A percentile compares a stretch with the other conserved stretches of the same genome.
phyloP scores from a whole-genome alignment of 2,113 vertebrate species.

The Ceyx margarethae region DNA sequence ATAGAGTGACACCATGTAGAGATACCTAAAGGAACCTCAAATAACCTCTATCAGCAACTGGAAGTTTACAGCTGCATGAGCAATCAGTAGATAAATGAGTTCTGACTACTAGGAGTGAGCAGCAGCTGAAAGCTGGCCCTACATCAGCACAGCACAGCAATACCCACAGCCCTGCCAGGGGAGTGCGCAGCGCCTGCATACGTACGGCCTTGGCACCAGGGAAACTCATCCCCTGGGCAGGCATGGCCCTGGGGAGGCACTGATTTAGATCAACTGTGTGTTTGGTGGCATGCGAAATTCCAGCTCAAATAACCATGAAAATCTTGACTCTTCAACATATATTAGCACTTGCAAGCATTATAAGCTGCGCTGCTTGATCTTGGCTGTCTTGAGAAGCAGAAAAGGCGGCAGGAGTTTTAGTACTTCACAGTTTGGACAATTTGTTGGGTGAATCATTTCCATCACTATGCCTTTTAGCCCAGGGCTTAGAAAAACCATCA shows the following conservation, averaged over 20 bases:
- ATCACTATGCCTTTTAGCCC: background rate
- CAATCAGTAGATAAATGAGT: background rate
- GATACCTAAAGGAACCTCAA: background rate
- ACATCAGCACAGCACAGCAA: background rate
- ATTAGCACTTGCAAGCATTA: background rate
- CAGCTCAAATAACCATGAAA: background rate
- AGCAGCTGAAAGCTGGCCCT: constrained; percentile 7
- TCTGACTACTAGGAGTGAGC: background rate
- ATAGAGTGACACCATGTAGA: background rate
- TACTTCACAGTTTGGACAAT: background rate
- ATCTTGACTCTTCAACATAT: background rate
- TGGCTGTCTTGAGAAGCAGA: background rate
- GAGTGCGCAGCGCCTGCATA: background rate
- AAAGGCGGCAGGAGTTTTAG: background rate
- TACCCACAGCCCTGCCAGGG: background rate
- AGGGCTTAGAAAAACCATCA: constrained; percentile 12
- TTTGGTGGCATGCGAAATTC: background rate
- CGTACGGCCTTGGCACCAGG: fast-evolving
- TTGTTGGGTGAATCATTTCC: background rate
- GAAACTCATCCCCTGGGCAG: background rate
- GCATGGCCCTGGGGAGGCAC: background rate
- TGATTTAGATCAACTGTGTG: background rate
- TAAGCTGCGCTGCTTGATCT: background rate
- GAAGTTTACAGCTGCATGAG: background rate
- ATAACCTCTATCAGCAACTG: background rate